Base-by-base conservation (phyloP, 2,888 invertebrate species). In the Hydriomena furcata region DNA sequence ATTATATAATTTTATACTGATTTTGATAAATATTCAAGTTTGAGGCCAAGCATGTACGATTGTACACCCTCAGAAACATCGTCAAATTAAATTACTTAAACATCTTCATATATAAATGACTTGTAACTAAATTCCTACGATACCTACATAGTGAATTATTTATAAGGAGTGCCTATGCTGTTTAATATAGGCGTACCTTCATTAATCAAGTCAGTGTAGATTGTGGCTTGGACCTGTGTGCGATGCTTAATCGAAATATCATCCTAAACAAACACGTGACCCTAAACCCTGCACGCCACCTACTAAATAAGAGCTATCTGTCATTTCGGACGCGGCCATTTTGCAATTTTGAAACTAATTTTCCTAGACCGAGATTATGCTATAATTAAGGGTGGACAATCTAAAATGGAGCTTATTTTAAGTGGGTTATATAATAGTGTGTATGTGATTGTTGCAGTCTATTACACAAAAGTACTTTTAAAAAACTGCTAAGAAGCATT, bases 251-350 rank as follows among this genome's bases (percentile, higher is more conserved):
- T 78, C 76, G 79, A 78, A 80, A 81, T 78, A 79, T 75, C 68
- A 79, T 79, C 84, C 84, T 84, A 81, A 82, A 70, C 69, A 82
- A 83, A 85, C 82, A 64, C 61, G 63, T 76, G 71, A 66, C 68
- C 75, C 71, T 61, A 72, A 74, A 78, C 73, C 76, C 41, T 38
- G 44, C 30, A 45, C 37, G 42, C 11, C 27, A 34, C 20, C 25
- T 37, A 37, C 35, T 52, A 52, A 52, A 34, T 30, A 37, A 42
- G 42, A 42, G 34, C 43, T 48, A 38, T 42, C 46, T 42, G 34
- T 36, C 43, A 37, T 43, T 42, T 42, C 8, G 8, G 17, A 13
- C 37, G 30, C 37, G 11, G 31, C 36, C 41, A 38, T 47, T 47
- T 37, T 37, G 48, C 5, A 41, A 41, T 41, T 48, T 23, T 17